Evolutionary conservation across 92 coral and sea anemone species (phyloP), one percentile per base, ranked within the genome.

Genomic region (Actinernus sp.): DNA sequence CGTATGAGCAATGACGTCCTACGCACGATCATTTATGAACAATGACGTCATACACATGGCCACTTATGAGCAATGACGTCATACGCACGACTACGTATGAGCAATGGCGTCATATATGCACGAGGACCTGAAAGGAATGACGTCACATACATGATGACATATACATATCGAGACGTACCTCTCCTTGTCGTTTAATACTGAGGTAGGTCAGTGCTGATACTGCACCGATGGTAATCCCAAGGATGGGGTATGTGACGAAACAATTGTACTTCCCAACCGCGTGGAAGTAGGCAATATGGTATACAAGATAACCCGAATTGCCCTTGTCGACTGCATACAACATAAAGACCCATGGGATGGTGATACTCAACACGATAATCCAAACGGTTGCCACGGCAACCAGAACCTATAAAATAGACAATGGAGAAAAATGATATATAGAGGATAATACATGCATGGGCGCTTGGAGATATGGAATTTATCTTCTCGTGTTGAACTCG

Each of bases 171-270:
- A 34, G 14, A 34, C 52, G 4, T 18, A 45, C 52, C 52, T 45
- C 19, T 5, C 52, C 52, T 18, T 45, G 52, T 45, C 19, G 10
- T 18, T 18, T 45, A 18, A 45, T 45, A 23, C 52, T 45, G 10
- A 4, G 8, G 52, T 45, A 45, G 6, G 52, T 45, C 5, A 45
- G 52, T 17, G 52, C 52, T 4, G 52, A 45, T 5, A 45, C 52
- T 17, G 21, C 52, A 8, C 52, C 52, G 22, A 45, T 45, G 52
- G 52, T 17, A 18, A 12, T 9, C 22, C 52, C 52, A 5, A 45
- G 21, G 8, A 45, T 45, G 52, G 52, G 52, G 21, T 45, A 45
- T 7, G 52, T 45, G 52, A 45, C 52, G 21, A 45, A 45, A 23
- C 52, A 45, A 23, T 45, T 45, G 52, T 45, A 45, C 52, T 45